Evolutionary conservation across 2,113 vertebrate species (phyloP), one percentile per base, ranked within the genome.

Genomic region (Xiphias gladius): DNA sequence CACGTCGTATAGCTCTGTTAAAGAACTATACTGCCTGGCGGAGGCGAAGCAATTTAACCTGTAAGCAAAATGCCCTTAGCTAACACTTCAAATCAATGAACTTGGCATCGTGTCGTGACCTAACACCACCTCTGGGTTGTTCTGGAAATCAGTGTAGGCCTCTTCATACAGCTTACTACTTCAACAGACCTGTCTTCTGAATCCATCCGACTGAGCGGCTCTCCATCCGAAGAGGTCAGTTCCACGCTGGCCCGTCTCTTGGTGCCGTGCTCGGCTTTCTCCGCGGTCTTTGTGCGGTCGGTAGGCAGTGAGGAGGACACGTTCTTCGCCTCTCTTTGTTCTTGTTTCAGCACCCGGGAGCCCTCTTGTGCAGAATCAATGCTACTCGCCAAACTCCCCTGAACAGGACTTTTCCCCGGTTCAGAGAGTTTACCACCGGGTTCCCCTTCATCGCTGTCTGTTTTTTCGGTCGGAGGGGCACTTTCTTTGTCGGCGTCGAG

Each of bases 161-260:
- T 66, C 55, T 24, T 1, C 58, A 26, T 16, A 32, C n/a, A 2
- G 48, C 30, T 30, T 17, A 41, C 57, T 19, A 64, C 48, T 48
- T 30, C 74, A 5, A 95, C 97, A 86, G 83, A 99, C 98, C 98
- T 99, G 97, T 99, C 97, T 80, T 99, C 97, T 0, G 98, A 98
- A 88, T 98, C 97, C 97, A 98, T 97, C 91, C 97, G 97, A 82
- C 97, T 98, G 17, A 98, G 96, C 22, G 97, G 96, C 59, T 98
- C 98, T 84, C 96, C 97, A 16, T 97, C 96, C 16, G 96, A 96
- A 3, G 94, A 90, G 4, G 84, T 89, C 89, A 97, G 94, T 88
- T 97, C 97, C 92, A 96, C 66, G 63, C 93, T 92, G 85, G 93
- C 93, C 62, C 83, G 88, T 66, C 93, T 90, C 72, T 93, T 94